Percentiles rank a stretch among this genome's conserved stretches.
Evolutionary conservation across 2,797 vertebrate species (phyloP).

Genomic region (Amniataba percoides): DNA sequence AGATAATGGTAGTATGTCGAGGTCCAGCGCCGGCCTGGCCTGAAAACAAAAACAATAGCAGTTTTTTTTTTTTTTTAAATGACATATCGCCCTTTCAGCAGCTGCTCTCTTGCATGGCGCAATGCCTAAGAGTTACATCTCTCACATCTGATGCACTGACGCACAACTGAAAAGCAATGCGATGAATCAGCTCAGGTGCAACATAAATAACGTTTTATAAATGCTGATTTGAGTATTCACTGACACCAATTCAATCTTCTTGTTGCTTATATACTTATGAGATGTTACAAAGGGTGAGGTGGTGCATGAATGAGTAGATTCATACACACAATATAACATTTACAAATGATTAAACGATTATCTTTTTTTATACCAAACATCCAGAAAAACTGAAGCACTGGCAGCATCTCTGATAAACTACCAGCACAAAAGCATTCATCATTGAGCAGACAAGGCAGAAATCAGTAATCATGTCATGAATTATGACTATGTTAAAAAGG

Average conservation of each 20-base stretch:
- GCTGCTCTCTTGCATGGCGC: conserved; percentile 25
- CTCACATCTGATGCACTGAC: conserved; percentile 24
- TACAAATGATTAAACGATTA: background rate
- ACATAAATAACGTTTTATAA: conserved; percentile 16
- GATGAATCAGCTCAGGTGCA: conserved; percentile 26
- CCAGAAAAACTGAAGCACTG: background rate
- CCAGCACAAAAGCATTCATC: background rate
- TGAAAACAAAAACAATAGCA: conserved; percentile 46
- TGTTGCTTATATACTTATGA: background rate
- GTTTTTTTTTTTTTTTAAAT: conserved; percentile 49
- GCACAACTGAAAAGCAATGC: conserved; percentile 18
- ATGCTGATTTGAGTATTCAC: background rate
- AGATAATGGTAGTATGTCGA: conserved; percentile 48
- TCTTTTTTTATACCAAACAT: background rate
- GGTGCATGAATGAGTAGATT: background rate
- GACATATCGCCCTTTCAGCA: conserved; percentile 43
- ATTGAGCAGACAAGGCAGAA: background rate
- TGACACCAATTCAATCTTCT: background rate
- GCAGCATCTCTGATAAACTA: background rate
- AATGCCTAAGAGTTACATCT: conserved; percentile 24
- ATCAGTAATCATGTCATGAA: background rate
- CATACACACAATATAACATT: background rate
- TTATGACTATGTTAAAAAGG: background rate
- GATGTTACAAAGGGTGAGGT: background rate
- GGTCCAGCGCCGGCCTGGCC: conserved; percentile 18